Evolutionary conservation across 2,797 vertebrate species (phyloP), one percentile per base, ranked within the genome.

Genomic region (Muraenolepis orangiensis): DNA sequence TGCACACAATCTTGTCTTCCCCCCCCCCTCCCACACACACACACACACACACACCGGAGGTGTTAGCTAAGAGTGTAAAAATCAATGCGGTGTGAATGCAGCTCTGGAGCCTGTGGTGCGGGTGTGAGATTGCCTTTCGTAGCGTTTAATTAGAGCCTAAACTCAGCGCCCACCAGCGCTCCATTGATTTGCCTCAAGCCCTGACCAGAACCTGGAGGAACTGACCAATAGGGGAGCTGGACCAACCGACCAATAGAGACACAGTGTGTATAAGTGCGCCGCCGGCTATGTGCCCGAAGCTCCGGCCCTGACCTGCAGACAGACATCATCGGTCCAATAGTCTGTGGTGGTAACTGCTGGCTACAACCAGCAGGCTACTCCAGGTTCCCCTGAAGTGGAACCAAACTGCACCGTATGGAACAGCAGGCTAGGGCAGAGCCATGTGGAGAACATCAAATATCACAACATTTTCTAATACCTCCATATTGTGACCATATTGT

Each of bases 71-170:
- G 88, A n/a, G 90, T 92, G 89, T 90, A 87, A 91, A 90, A 92
- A 93, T 91, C 88, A 89, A 92, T 92, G 86, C 57, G 70, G 78
- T 78, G 73, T 79, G 79, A 77, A 81, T 74, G 88, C 83, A 84
- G 87, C 85, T 80, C 87, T 86, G 78, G 78, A 81, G 82, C 84
- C 80, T 66, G 28, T 61, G 75, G 78, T 75, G 74, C 76, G 81
- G 82, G 88, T 88, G 88, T 89, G 86, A 93, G 85, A 91, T 89
- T 88, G 87, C 81, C 74, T 89, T 87, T 83, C 90, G 89, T 87
- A 90, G 89, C 87, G 83, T 90, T 92, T 93, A 93, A 94, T 93
- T 92, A 92, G 79, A 85, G 89, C 77, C 82, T 81, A 77, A 87
- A 86, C 83, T 86, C 82, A 80, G 74, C 81, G 88, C 81, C 81